Evolutionary conservation across 2,797 vertebrate species (phyloP).

Genomic region (Harpagifer antarcticus): DNA sequence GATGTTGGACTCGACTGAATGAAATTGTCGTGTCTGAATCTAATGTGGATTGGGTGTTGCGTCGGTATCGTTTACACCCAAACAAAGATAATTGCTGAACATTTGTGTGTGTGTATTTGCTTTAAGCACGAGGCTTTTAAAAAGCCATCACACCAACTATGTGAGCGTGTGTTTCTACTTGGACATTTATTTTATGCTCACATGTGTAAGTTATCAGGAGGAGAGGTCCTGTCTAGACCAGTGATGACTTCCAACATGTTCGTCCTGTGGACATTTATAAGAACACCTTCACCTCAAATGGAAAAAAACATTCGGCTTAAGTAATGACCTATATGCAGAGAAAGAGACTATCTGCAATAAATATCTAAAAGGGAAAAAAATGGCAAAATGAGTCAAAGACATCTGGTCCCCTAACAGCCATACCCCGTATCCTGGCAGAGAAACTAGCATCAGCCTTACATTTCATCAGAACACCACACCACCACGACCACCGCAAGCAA

Average conservation of each 20-base stretch:
- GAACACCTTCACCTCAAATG: constrained; percentile 12
- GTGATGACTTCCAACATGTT: constrained; percentile 21
- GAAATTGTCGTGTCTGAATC: constrained; percentile 53
- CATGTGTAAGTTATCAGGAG: constrained; percentile 69
- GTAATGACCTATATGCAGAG: neutral
- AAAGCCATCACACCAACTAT: constrained; percentile 57
- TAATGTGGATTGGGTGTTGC: constrained; percentile 31
- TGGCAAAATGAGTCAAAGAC: constrained; percentile 33
- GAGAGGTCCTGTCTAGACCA: constrained; percentile 29
- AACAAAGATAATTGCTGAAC: constrained; percentile 55
- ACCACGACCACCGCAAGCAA: constrained; percentile 62
- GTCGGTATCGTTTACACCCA: constrained; percentile 53
- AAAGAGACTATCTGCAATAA: constrained; percentile 4
- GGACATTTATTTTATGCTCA: constrained; percentile 53
- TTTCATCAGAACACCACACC: constrained; percentile 69
- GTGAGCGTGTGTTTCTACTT: constrained; percentile 45
- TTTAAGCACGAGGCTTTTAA: constrained; percentile 57
- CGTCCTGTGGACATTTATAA: constrained; percentile 9
- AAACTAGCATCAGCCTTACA: constrained; percentile 50
- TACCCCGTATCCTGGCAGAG: constrained; percentile 34
- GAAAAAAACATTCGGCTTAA: neutral
- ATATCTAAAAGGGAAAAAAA: constrained; percentile 11
- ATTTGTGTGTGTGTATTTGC: constrained; percentile 57
- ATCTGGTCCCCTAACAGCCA: constrained; percentile 50
- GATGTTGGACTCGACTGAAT: constrained; percentile 55